Percentiles rank a stretch among this genome's conserved stretches.
Conservation (phyloP, 2,113 vertebrate genomes). For the Podocnemis expansa region DNA sequence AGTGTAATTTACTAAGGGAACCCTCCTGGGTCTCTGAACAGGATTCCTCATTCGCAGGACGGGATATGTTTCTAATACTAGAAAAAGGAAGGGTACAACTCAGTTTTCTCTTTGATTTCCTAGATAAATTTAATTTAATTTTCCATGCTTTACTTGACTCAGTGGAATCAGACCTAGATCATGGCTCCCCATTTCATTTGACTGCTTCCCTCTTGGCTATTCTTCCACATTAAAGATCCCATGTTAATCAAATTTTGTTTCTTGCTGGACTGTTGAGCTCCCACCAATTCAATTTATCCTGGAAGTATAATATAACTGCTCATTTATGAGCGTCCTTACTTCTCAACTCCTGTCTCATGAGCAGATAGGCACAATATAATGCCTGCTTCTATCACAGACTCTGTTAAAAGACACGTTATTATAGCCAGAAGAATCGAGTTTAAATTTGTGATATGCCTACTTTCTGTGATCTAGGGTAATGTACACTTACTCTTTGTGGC, state of each 20-base stretch:
- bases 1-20: not conserved
- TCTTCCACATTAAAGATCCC: not conserved
- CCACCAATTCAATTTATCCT: not conserved
- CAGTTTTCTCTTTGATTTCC: not conserved
- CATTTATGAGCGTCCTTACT: not conserved
- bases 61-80: not conserved
- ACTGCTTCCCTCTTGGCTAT: not conserved
- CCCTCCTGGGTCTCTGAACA: not conserved
- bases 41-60: not conserved
- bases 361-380: not conserved
- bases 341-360: not conserved
- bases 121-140: slow-evolving; percentile 14
- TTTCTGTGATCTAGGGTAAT: rapidly evolving
- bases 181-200: not conserved
- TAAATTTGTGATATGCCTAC: not conserved
- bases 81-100: not conserved
- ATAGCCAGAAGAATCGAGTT: rapidly evolving
- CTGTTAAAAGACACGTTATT: not conserved
- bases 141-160: not conserved
- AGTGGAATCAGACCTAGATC: slow-evolving; percentile 15
- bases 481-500: not conserved
- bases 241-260: not conserved
- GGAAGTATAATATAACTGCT: not conserved
- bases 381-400: not conserved
- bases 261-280: not conserved